phyloP scores from a whole-genome alignment of 1,140 invertebrate genomes.

The Apis laboriosa region DNA sequence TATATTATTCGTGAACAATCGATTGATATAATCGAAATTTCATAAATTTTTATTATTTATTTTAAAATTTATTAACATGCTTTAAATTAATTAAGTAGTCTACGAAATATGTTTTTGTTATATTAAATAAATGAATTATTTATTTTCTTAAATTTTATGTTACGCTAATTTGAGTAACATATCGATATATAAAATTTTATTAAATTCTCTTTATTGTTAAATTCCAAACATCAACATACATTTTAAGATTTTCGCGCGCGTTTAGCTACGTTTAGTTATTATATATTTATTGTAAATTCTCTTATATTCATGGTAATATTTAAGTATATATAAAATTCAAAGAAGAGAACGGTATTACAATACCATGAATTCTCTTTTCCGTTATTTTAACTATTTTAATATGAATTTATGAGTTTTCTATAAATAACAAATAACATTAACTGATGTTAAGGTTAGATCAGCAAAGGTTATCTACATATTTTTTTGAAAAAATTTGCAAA shows the following conservation, averaged over 20 bases:
- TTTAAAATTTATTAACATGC: neutral
- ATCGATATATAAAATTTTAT: constrained; percentile 19
- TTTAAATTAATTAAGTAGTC: no score
- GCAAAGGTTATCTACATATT: neutral
- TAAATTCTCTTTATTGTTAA: neutral
- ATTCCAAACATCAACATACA: neutral
- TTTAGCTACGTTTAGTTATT: neutral
- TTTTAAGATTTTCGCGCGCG: neutral
- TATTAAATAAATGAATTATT: no score
- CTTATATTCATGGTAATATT: neutral
- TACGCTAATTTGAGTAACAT: neutral
- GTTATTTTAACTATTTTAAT: neutral
- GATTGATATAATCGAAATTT: neutral
- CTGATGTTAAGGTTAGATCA: neutral
- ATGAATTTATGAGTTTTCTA: neutral
- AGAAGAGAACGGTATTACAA: neutral
- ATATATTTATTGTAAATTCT: neutral
- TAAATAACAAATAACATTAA: neutral
- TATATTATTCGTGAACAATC: no score
- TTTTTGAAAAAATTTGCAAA: neutral
- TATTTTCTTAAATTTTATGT: neutral
- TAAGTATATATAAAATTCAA: neutral
- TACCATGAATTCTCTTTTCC: neutral
- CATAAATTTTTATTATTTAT: neutral
- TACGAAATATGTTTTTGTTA: neutral